Conservation (phyloP, 2,888 invertebrate genomes). For the Muscina levida region DNA sequence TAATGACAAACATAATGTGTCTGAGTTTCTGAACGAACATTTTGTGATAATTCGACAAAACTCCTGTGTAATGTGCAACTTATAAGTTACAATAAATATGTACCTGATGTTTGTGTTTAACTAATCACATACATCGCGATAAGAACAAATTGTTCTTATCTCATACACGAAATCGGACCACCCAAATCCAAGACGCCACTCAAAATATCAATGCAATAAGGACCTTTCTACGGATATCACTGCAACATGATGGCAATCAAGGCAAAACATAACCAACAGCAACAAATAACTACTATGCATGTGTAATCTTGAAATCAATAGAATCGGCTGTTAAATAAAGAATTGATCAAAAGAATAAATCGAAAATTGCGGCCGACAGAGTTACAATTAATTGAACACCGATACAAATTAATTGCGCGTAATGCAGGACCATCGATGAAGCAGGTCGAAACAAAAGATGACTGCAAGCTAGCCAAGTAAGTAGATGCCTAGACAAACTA, state of each 20-base stretch:
- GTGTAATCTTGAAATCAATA: slow-evolving; percentile 57
- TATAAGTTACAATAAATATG: background rate
- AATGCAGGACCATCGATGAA: slow-evolving; percentile 35
- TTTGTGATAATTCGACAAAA: too few species aligned
- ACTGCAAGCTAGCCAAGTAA: background rate
- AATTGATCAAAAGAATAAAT: slow-evolving; percentile 66
- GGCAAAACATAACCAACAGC: slow-evolving; percentile 31
- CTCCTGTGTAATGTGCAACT: background rate
- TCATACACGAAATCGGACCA: slow-evolving; percentile 11
- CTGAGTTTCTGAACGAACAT: too few species aligned
- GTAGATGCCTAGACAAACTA: background rate
- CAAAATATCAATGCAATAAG: background rate
- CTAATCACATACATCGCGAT: background rate
- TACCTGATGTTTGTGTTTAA: too few species aligned
- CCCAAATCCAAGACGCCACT: slow-evolving; percentile 17
- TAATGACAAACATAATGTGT: too few species aligned
- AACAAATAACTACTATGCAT: slow-evolving; percentile 39
- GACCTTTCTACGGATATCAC: slow-evolving; percentile 25
- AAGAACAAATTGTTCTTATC: slow-evolving; percentile 7
- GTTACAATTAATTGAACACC: slow-evolving; percentile 66
- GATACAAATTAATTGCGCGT: slow-evolving; percentile 66
- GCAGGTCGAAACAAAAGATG: slow-evolving; percentile 3
- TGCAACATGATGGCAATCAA: slow-evolving; percentile 60
- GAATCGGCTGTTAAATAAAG: slow-evolving; percentile 65
- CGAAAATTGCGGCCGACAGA: slow-evolving; percentile 64